Percentiles rank a stretch among this genome's conserved stretches.
Conservation (phyloP, 2,888 invertebrate species). For the Athetis lepigone region DNA sequence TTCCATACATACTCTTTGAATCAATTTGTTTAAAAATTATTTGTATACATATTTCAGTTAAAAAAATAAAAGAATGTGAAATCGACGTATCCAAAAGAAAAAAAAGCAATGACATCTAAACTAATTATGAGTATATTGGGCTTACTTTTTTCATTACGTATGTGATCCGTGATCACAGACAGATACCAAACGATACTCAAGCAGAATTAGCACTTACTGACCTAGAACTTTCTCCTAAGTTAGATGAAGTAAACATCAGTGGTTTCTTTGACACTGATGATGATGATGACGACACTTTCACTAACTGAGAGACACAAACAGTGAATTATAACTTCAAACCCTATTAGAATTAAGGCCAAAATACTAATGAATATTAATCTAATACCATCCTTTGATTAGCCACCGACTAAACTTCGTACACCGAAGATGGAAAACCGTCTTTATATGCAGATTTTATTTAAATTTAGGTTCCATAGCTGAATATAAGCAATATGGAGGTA, state of each 20-base stretch:
- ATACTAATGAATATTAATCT: slow-evolving; percentile 29
- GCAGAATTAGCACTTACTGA: slow-evolving; percentile 3
- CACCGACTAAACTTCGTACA: slow-evolving; percentile 7
- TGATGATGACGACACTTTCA: background rate
- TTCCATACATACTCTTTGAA: no score
- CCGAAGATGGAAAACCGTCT: slow-evolving; percentile 14
- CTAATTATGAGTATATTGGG: slow-evolving; percentile 2
- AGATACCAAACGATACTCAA: slow-evolving; percentile 20
- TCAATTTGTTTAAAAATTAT: no score
- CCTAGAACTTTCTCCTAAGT: slow-evolving; percentile 25
- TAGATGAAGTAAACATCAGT: background rate
- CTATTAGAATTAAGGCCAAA: background rate
- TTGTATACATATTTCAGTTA: no score
- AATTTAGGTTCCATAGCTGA: slow-evolving; percentile 45
- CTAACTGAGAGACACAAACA: no score
- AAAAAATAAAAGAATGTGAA: no score
- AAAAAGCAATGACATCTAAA: no score
- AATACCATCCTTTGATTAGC: slow-evolving; percentile 36
- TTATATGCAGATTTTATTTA: slow-evolving; percentile 47
- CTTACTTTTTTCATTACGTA: background rate
- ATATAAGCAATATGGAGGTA: slow-evolving; percentile 42
- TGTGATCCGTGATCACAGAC: slow-evolving; percentile 12
- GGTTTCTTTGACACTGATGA: background rate
- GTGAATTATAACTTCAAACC: background rate
- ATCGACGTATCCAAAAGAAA: no score